These are phyloP conservation scores for Laterallus jamaicensis DNA, from an alignment of 2,113 vertebrate genomes.

Conservation along the genomic window DNA sequence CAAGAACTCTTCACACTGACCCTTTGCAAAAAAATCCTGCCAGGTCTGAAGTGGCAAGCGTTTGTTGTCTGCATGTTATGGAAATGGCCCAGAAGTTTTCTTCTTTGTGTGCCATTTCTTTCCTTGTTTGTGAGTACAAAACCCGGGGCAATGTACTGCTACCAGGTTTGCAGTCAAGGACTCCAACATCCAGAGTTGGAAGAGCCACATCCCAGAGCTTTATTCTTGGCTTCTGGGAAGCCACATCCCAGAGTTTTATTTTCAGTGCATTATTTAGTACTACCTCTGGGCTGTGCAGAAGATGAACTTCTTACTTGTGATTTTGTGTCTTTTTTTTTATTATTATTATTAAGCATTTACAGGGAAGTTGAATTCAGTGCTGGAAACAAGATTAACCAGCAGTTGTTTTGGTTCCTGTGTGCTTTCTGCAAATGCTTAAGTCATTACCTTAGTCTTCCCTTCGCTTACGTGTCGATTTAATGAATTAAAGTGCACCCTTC, in stretches of 20 bases:
- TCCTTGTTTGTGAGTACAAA: not conserved
- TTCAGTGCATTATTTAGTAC: not conserved
- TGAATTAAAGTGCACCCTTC: not conserved
- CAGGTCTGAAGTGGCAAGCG: not conserved
- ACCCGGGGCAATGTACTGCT: no score
- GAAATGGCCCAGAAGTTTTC: not conserved
- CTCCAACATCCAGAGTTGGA: not conserved
- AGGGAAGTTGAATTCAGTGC: not conserved
- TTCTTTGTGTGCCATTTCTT: not conserved
- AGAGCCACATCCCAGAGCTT: not conserved
- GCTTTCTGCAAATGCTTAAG: not conserved
- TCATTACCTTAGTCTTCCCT: not conserved
- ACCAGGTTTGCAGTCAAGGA: not conserved
- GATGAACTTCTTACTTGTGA: not conserved
- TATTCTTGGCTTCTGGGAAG: not conserved
- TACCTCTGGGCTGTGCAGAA: not conserved
- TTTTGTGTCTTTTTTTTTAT: not conserved
- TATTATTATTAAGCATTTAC: not conserved
- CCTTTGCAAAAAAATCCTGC: not conserved
- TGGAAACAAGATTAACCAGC: not conserved
- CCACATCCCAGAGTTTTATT: not conserved
- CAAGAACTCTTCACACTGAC: not conserved
- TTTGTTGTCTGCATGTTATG: not conserved
- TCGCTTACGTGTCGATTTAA: not conserved
- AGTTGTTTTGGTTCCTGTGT: not conserved